Base-by-base conservation (phyloP, 2,113 vertebrate species). In the Propithecus coquereli region DNA sequence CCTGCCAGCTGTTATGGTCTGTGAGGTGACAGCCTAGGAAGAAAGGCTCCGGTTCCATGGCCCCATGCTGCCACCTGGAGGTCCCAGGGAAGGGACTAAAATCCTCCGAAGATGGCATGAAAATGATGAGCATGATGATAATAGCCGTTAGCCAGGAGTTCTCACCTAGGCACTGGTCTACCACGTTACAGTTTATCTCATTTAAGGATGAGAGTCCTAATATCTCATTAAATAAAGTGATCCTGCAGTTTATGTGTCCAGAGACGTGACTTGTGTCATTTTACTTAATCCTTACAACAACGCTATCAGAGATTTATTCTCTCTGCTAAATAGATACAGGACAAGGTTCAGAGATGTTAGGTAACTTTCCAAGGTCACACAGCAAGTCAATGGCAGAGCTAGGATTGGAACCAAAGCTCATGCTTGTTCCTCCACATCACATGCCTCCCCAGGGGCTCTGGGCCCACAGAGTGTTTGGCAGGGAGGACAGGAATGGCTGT, bases 61-160 rank as follows among this genome's bases (percentile, higher is more conserved):
- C 74, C 80, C 52, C n/a, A 34, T 74, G 96, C 97, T 92, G 96
- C 96, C 97, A 54, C 74, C 97, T 97, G 94, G 91, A n/a, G 94
- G 95, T 47, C 86, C 43, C 50, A 57, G 23, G 8, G 11, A 47
- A 43, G 63, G 37, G 27, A 37, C 34, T 2, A 66, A 74, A 61
- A 63, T 30, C 61, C 61, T 63, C 25, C 30, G 11, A 30, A 12
- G 61, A 63, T 63, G 61, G 61, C 61, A 63, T 30, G 61, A 63
- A 63, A 63, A 63, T 12, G 25, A 63, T 30, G 11, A 63, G 4
- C 9, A 63, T 5, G 27, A 25, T 2, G 74, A 45, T n/a, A 34
- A 30, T 2, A 68, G 37, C 22, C 37, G 1, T 8, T 0, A 5
- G 57, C n/a, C 0, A 0, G 1, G 14, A 17, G 25, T 71, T 20